phyloP scores from a whole-genome alignment of 2,888 invertebrate species.

The Oxycera nigricornis region DNA sequence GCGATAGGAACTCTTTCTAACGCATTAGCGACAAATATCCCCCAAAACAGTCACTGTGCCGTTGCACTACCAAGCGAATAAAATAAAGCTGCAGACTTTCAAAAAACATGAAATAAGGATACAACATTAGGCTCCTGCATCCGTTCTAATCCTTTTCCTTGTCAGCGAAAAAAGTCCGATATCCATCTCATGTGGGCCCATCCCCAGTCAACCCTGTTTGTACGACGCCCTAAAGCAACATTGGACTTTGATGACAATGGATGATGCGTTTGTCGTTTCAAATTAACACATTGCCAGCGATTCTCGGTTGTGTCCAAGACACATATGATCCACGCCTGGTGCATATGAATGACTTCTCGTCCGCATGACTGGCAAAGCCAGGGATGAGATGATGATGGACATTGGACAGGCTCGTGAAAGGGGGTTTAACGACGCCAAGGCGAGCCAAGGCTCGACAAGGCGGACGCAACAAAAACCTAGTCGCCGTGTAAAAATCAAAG shows the following conservation, averaged over 20 bases:
- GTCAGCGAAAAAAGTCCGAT: neutral
- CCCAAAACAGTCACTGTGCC: too few species aligned
- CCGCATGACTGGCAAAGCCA: neutral
- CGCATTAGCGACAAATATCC: too few species aligned
- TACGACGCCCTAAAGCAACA: conserved; percentile 6
- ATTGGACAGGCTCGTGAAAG: conserved; percentile 10
- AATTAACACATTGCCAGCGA: conserved; percentile 37
- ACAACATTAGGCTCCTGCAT: too few species aligned
- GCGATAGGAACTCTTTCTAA: too few species aligned
- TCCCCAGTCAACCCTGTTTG: neutral
- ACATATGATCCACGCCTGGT: conserved; percentile 33
- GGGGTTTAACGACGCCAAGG: neutral
- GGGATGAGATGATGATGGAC: too few species aligned
- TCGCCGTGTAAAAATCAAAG: conserved; percentile 3
- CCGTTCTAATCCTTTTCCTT: too few species aligned
- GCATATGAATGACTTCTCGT: conserved; percentile 30
- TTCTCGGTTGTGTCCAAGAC: conserved; percentile 33
- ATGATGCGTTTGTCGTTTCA: conserved; percentile 36
- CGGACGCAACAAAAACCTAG: neutral
- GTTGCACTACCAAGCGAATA: too few species aligned
- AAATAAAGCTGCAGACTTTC: too few species aligned
- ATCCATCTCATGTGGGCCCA: neutral
- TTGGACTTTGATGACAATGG: conserved; percentile 26
- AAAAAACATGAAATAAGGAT: too few species aligned
- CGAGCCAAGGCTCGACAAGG: neutral